Base-by-base conservation (phyloP, 1,140 invertebrate species). In the Druon quercuslanigerum region DNA sequence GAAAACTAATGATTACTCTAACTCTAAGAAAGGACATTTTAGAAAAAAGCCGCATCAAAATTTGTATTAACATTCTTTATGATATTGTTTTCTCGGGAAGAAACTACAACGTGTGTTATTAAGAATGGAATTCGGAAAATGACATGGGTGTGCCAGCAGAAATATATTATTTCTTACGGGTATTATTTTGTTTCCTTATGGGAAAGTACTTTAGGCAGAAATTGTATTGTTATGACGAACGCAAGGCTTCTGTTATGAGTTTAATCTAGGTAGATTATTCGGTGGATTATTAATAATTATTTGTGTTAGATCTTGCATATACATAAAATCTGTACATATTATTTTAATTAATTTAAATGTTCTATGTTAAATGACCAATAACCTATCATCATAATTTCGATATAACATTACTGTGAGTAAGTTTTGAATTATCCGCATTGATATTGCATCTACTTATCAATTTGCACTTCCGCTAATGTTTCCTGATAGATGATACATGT, bases 111-210 rank as follows among this genome's bases (percentile, higher is more conserved):
- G 13, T 57, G 56, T 20, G 19, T 12, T 46, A 11, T 57, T 57
- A 12, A 57, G 56, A 57, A 57, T 20, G 56, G 56, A 57, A 57
- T 57, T 57, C 19, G 56, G 56, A 12, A 7, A 3, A 57, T 20
- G 56, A 19, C 17, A 57, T 13, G 56, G 56, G 56, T 57, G 56
- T 57, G 56, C 25, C 56, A 25, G 40, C 25, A 20, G 19, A 57
- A 57, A 25, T 57, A 57, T 57, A 20, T 25, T 17, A 20, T 25
- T 57, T 57, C 6, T 57, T 57, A 57, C 17, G 56, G 56, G 56
- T 20, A 57, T 57, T 25, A 57, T 57, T 57, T 46, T 20, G 13
- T 57, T 57, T 57, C 56, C 56, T 57, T 57, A 20, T 57, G 25
- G 9, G 12, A 19, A 57, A 57, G 33, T 57, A 33, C 56, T 11